Percentiles rank a stretch among this genome's conserved stretches.
Evolutionary conservation across 2,888 invertebrate genomes (phyloP).

Genomic region (Oscheius sp.): DNA sequence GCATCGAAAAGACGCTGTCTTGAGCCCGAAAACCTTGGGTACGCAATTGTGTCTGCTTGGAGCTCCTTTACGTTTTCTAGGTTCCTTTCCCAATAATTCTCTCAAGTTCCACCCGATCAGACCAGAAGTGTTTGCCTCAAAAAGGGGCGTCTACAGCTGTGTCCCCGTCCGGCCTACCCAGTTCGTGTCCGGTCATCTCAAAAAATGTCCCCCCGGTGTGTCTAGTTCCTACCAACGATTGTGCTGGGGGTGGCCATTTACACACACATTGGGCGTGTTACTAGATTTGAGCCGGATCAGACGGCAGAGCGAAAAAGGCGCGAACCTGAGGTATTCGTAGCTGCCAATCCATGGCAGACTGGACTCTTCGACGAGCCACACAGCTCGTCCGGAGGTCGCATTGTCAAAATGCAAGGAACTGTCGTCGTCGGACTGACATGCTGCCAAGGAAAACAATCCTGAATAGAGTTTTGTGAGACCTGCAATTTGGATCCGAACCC

Average conservation of each 20-base stretch:
- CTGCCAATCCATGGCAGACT: constrained; percentile 67
- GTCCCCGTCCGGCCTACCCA: neutral
- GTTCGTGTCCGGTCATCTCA: constrained; percentile 35
- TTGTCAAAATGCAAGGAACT: constrained; percentile 55
- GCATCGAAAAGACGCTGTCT: too few relatives aligned
- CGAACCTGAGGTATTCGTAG: constrained; percentile 62
- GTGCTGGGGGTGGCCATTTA: neutral
- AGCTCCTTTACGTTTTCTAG: too few relatives aligned
- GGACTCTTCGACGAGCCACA: constrained; percentile 59
- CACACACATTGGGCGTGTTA: neutral
- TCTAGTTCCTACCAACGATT: constrained; percentile 20
- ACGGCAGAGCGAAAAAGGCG: too few relatives aligned
- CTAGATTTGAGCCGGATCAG: too few relatives aligned
- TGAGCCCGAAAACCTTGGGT: too few relatives aligned
- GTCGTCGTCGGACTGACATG: constrained; percentile 52
- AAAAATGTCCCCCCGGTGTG: constrained; percentile 17
- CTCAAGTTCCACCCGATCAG: too few relatives aligned
- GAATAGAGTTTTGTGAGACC: neutral
- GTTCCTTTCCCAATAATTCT: too few relatives aligned
- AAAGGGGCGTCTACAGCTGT: neutral
- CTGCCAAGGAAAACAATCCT: constrained; percentile 40
- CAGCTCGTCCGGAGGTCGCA: constrained; percentile 54
- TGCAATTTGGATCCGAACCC: neutral
- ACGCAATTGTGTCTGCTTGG: too few relatives aligned
- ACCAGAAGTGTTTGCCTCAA: too few relatives aligned